A percentile compares a stretch with the other conserved stretches of the same genome.
These are phyloP conservation scores for Hylomyscus alleni DNA, from an alignment of 2,797 vertebrate genomes.

Conservation along the genomic window DNA sequence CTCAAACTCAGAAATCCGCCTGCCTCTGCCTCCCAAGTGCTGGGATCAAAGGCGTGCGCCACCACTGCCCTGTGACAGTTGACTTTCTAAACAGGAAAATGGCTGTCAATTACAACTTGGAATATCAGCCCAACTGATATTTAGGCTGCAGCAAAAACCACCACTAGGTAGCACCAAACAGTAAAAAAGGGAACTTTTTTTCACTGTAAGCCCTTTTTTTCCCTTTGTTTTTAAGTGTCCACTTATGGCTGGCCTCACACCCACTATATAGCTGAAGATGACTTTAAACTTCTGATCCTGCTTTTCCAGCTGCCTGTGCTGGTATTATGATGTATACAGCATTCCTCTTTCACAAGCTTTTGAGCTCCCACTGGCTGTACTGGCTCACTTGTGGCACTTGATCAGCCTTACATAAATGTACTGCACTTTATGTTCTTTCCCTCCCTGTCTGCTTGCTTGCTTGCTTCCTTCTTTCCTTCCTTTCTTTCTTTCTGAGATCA, in stretches of 20 bases:
- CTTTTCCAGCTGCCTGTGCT: not conserved
- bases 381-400: not conserved
- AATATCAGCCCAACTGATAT: not conserved
- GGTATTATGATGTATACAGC: not conserved
- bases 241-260: not conserved
- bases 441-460: not conserved
- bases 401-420: not conserved
- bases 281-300: not conserved
- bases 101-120: slow-evolving; percentile 5
- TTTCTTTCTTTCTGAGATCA: not conserved
- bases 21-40: too few relatives aligned
- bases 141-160: slow-evolving; percentile 27
- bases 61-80: too few relatives aligned
- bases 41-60: too few relatives aligned
- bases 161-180: slow-evolving; percentile 69
- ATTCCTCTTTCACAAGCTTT: not conserved
- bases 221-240: not conserved
- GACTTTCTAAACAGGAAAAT: slow-evolving; percentile 1
- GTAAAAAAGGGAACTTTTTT: not conserved
- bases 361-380: not conserved
- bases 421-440: not conserved
- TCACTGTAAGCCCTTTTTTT: not conserved
- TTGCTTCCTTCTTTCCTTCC: too few relatives aligned
- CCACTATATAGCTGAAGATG: not conserved
- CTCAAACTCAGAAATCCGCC: too few relatives aligned